Conservation (phyloP, 2,888 invertebrate genomes). For the Cryptus viduatorius region DNA sequence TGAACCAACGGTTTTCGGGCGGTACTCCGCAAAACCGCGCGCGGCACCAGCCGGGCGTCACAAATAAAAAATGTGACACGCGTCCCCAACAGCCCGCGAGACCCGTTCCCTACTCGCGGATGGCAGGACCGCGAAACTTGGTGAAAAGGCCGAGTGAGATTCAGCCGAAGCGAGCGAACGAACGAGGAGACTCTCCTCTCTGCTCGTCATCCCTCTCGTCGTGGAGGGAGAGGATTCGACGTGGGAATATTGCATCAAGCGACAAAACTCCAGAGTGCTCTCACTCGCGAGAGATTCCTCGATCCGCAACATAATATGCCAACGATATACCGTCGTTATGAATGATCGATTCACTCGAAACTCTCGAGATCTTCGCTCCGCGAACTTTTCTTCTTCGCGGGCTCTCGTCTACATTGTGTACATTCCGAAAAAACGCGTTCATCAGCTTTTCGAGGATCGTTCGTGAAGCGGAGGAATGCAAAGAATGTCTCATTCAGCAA, state of each 20-base stretch:
- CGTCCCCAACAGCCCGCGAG: constrained; percentile 60
- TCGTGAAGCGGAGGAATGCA: background rate
- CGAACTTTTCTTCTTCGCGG: background rate
- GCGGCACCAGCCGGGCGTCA: constrained; percentile 33
- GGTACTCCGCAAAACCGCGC: constrained; percentile 23
- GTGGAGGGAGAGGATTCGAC: background rate
- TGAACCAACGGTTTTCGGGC: constrained; percentile 16
- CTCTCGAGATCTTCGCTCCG: background rate
- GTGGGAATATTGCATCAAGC: background rate
- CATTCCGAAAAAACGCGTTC: constrained; percentile 13
- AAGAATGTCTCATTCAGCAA: background rate
- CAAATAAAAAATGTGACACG: constrained; percentile 68
- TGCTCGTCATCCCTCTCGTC: background rate
- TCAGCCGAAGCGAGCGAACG: constrained; percentile 19
- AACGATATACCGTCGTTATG: background rate
- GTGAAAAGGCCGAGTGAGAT: constrained; percentile 49
- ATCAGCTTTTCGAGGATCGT: background rate
- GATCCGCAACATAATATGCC: constrained; percentile 25
- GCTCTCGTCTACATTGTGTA: background rate
- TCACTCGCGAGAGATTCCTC: background rate
- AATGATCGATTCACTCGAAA: constrained; percentile 22
- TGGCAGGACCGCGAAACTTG: constrained; percentile 44
- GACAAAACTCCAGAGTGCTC: constrained; percentile 24
- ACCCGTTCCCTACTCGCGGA: constrained; percentile 23
- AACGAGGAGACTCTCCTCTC: background rate